Evolutionary conservation across 2,888 invertebrate genomes (phyloP).

Genomic region (Drosophila nr. medialis): DNA sequence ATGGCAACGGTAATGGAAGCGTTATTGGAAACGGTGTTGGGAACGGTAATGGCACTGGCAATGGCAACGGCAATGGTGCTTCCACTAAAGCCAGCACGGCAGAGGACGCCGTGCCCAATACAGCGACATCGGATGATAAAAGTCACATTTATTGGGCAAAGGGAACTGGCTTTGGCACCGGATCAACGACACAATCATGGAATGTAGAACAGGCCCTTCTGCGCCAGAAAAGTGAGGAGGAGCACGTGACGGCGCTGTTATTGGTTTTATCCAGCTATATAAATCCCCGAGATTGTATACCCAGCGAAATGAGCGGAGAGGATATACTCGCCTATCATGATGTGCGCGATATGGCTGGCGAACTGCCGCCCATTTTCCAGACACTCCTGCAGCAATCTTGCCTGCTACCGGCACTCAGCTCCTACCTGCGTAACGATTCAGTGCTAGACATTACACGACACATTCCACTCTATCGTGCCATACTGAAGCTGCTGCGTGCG

Average conservation of each 20-base stretch:
- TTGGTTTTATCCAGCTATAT: constrained; percentile 95
- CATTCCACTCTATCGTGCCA: constrained; percentile 95
- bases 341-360: constrained; percentile 84
- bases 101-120: constrained; percentile 76
- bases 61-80: constrained; percentile 24
- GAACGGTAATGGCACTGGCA: constrained; percentile 18
- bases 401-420: constrained; percentile 93
- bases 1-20: constrained; percentile 12
- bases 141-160: constrained; percentile 96
- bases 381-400: constrained; percentile 93
- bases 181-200: constrained; percentile 98
- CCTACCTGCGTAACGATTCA: constrained; percentile 97
- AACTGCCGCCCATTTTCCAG: constrained; percentile 90
- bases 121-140: constrained; percentile 88
- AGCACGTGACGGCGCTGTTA: constrained; percentile 94
- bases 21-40: constrained; percentile 5
- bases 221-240: constrained; percentile 95
- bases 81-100: constrained; percentile 36
- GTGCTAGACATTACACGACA: constrained; percentile 98
- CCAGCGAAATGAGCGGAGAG: constrained; percentile 83
- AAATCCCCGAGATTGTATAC: constrained; percentile 88
- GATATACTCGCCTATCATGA: constrained; percentile 83
- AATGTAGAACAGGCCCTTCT: constrained; percentile 97
- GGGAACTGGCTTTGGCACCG: constrained; percentile 98
- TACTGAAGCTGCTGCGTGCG: constrained; percentile 92